Conservation (phyloP, 2,113 vertebrate species). For the Mastomys coucha region DNA sequence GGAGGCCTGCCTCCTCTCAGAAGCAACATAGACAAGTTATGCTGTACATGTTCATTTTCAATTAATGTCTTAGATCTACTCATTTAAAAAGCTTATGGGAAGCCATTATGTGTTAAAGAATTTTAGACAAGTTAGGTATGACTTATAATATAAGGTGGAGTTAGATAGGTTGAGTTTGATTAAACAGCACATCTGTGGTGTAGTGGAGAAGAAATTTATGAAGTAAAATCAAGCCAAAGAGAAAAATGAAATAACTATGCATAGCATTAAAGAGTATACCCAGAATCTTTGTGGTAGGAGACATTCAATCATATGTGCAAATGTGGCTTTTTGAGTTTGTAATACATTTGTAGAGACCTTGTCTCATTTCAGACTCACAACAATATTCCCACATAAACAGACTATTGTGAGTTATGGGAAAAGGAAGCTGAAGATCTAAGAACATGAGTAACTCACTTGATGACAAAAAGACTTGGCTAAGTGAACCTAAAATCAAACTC, state of each 20-base stretch:
- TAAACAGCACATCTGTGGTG: conserved; percentile 83
- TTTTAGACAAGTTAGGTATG: conserved; percentile 81
- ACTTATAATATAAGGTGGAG: conserved; percentile 83
- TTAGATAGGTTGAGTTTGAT: conserved; percentile 84
- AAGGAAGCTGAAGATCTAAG: neutral
- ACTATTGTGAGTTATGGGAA: neutral
- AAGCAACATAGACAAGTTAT: conserved; percentile 6
- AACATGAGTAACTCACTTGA: neutral
- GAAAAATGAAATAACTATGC: conserved; percentile 43
- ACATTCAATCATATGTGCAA: conserved; percentile 22
- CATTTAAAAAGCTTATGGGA: conserved; percentile 82
- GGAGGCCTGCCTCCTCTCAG: conserved; percentile 29
- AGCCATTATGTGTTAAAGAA: conserved; percentile 81
- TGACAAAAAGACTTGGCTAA: neutral
- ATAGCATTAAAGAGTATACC: conserved; percentile 37
- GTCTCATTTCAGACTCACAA: neutral
- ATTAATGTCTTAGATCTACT: conserved; percentile 81
- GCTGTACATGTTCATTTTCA: conserved; percentile 77
- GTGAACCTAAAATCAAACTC: neutral
- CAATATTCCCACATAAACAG: neutral
- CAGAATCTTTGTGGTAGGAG: neutral
- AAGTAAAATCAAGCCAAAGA: conserved; percentile 75
- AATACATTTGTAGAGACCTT: neutral
- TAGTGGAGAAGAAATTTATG: conserved; percentile 70
- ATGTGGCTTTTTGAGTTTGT: neutral